Evolutionary conservation across 2,113 vertebrate species (phyloP).

Genomic region (Phyllopteryx taeniolatus): DNA sequence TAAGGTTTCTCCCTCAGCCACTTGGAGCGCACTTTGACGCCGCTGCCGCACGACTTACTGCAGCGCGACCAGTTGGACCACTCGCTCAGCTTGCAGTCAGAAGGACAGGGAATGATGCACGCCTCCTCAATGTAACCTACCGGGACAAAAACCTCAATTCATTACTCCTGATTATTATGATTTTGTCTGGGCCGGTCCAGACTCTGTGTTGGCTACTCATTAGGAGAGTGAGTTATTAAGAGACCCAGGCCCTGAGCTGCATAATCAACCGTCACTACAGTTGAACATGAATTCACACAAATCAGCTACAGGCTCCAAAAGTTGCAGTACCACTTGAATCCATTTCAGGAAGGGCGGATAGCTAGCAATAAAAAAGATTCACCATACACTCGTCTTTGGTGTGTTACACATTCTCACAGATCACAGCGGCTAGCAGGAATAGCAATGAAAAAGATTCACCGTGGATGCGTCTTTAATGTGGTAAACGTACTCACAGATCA

Average conservation of each 20-base stretch:
- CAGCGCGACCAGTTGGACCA: slow-evolving; percentile 99
- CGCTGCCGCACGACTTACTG: slow-evolving; percentile 96
- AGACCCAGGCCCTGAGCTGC: not conserved
- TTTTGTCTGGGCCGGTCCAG: not conserved
- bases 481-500: no score
- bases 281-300: not conserved
- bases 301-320: not conserved
- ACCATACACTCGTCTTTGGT: no score
- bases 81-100: slow-evolving; percentile 97
- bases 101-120: slow-evolving; percentile 93
- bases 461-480: no score
- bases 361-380: no score
- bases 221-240: not conserved
- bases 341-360: not conserved
- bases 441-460: no score
- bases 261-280: not conserved
- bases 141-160: not conserved
- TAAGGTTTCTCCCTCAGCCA: slow-evolving; percentile 97
- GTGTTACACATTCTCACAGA: no score
- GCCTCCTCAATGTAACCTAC: slow-evolving; percentile 96
- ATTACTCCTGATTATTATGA: not conserved
- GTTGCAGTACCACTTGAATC: no score
- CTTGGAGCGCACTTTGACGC: slow-evolving; percentile 95
- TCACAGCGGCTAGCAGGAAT: no score
- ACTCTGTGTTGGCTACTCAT: not conserved